Evolutionary conservation across 2,113 vertebrate species (phyloP).

Genomic region (Patagioenas fasciata): DNA sequence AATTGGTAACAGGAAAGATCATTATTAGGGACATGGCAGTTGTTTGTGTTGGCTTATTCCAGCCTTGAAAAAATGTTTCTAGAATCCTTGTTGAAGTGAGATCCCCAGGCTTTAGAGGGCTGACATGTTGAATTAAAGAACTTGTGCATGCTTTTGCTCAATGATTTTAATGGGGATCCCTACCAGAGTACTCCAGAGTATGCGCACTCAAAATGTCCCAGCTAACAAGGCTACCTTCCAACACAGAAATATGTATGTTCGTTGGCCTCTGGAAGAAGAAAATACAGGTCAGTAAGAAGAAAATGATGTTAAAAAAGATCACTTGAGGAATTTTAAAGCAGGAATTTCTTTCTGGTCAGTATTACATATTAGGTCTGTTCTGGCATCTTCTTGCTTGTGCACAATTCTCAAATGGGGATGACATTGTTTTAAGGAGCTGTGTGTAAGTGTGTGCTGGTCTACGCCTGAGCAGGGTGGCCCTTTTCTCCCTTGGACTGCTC

Average conservation of each 20-base stretch:
- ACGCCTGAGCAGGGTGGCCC: neutral
- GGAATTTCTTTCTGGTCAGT: neutral
- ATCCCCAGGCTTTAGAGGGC: slow-evolving; percentile 34
- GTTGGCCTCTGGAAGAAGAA: neutral
- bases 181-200: neutral
- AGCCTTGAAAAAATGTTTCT: slow-evolving; percentile 14
- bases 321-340: neutral
- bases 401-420: neutral
- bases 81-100: slow-evolving; percentile 23
- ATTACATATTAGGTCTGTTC: neutral
- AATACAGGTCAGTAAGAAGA: neutral
- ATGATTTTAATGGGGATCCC: slow-evolving; percentile 43
- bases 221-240: neutral
- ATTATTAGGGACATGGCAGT: neutral
- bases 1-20: neutral
- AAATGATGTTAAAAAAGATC: neutral
- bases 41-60: neutral
- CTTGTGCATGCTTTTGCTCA: neutral
- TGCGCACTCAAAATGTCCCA: neutral
- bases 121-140: slow-evolving; percentile 51
- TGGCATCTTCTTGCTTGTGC: neutral
- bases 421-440: neutral
- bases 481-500: neutral
- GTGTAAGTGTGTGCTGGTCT: neutral
- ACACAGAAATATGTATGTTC: neutral